Conservation (phyloP, 2,113 vertebrate genomes). For the Noctilio leporinus region DNA sequence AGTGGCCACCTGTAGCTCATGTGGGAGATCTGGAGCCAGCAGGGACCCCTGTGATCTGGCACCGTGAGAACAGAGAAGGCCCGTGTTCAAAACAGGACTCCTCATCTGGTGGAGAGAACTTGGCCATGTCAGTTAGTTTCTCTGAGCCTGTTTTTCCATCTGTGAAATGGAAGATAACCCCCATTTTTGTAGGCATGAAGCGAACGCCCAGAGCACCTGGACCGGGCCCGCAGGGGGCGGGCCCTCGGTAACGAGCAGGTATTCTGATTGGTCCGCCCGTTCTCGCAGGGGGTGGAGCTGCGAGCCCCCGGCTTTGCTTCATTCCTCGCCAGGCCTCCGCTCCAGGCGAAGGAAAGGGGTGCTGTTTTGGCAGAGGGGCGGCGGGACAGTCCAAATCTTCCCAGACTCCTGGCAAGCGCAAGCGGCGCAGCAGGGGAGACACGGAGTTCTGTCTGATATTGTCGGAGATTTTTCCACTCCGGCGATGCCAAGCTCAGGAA, state of each 20-base stretch:
- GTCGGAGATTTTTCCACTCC: not conserved
- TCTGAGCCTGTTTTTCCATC: not conserved
- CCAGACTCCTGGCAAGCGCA: slow-evolving; percentile 10
- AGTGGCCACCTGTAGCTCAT: not conserved
- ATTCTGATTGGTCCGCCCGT: not conserved
- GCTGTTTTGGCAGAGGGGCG: not conserved
- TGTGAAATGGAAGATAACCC: not conserved
- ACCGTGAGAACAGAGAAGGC: not conserved
- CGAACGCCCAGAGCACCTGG: not conserved
- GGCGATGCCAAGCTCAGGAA: not conserved
- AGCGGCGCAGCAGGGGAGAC: not conserved
- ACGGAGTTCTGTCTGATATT: not conserved
- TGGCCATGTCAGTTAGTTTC: not conserved
- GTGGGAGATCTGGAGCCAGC: not conserved
- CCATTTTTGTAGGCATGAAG: not conserved
- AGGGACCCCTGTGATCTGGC: not conserved
- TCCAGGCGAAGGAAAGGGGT: not conserved
- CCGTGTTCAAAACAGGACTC: not conserved
- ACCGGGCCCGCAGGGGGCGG: not conserved
- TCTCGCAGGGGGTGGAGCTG: not conserved
- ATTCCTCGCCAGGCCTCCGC: not conserved
- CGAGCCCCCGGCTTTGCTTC: not conserved
- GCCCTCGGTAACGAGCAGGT: fast-evolving
- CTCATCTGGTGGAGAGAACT: not conserved
- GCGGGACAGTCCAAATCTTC: not conserved